Evolutionary conservation across 2,888 invertebrate genomes (phyloP).

Genomic region (Nephrotoma appendiculata): DNA sequence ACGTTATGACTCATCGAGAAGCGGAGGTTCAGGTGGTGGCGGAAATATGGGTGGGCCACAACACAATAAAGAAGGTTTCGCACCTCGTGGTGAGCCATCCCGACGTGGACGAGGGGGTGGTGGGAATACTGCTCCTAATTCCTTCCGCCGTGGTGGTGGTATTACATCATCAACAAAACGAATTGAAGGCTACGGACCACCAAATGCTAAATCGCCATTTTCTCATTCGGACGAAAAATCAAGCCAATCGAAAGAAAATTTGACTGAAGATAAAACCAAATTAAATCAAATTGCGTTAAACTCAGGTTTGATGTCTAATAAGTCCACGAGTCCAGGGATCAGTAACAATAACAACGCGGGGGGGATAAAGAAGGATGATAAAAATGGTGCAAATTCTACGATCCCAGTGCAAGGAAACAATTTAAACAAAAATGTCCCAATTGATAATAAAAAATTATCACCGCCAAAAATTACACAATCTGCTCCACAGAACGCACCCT

Average conservation of each 20-base stretch:
- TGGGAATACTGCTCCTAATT: conserved; percentile 33
- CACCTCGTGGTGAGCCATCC: conserved; percentile 79
- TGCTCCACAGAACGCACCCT: neutral
- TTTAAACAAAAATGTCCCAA: neutral
- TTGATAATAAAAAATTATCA: conserved; percentile 18
- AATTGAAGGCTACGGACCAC: conserved; percentile 66
- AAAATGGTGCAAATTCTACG: neutral
- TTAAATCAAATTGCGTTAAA: conserved; percentile 50
- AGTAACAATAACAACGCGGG: neutral
- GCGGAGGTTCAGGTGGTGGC: neutral
- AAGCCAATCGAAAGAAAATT: conserved; percentile 32
- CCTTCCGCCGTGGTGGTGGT: conserved; percentile 36
- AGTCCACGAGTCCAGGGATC: neutral
- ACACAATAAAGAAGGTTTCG: conserved; percentile 50
- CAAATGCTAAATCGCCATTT: conserved; percentile 65
- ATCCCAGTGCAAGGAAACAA: neutral
- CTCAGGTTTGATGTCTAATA: conserved; percentile 37
- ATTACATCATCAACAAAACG: conserved; percentile 38
- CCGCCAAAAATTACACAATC: conserved; percentile 17
- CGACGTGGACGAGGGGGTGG: conserved; percentile 63
- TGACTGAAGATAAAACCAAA: conserved; percentile 48
- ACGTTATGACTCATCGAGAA: conserved; percentile 4
- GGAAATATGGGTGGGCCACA: conserved; percentile 9
- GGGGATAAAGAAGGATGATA: conserved; percentile 8
- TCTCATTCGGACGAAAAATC: conserved; percentile 34